Evolutionary conservation across 2,797 vertebrate species (phyloP).

Genomic region (Dromococcyx pavoninus): DNA sequence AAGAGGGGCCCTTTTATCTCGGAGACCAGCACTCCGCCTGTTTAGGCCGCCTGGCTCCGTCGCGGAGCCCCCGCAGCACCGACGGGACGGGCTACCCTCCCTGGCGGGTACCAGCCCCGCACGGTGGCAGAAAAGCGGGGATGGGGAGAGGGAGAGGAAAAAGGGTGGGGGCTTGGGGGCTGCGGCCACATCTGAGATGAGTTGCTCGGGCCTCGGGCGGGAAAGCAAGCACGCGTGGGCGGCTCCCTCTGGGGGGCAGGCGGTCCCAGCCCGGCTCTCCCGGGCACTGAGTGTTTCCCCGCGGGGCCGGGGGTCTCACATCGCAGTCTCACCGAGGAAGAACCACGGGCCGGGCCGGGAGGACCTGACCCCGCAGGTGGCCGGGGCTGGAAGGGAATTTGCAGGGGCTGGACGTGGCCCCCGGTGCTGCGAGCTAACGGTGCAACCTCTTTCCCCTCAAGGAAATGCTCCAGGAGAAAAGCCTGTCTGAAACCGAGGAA

Average conservation of each 20-base stretch:
- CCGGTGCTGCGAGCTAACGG: not conserved
- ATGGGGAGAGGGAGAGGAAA: not conserved
- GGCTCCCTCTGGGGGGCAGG: not conserved
- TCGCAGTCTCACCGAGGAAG: not conserved
- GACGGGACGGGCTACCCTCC: not conserved
- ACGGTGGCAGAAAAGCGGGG: not conserved
- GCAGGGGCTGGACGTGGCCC: not conserved
- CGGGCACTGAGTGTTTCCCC: not conserved
- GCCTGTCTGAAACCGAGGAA: slow-evolving; percentile 89
- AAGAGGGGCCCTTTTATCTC: slow-evolving; percentile 85
- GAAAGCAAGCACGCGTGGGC: not conserved
- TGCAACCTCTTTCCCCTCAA: not conserved
- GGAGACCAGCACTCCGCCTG: slow-evolving; percentile 78
- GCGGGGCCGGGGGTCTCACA: not conserved
- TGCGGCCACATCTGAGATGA: not conserved
- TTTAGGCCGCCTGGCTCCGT: slow-evolving; percentile 74
- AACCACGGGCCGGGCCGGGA: not conserved
- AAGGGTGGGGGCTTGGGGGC: not conserved
- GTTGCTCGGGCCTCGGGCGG: not conserved
- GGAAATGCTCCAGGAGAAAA: slow-evolving; percentile 99
- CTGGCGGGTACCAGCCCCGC: not conserved
- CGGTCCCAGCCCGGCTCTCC: not conserved
- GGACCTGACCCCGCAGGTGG: not conserved
- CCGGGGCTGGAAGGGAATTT: not conserved
- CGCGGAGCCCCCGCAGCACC: not conserved